Conservation (phyloP, 2,113 vertebrate species). For the Catharus minimus region DNA sequence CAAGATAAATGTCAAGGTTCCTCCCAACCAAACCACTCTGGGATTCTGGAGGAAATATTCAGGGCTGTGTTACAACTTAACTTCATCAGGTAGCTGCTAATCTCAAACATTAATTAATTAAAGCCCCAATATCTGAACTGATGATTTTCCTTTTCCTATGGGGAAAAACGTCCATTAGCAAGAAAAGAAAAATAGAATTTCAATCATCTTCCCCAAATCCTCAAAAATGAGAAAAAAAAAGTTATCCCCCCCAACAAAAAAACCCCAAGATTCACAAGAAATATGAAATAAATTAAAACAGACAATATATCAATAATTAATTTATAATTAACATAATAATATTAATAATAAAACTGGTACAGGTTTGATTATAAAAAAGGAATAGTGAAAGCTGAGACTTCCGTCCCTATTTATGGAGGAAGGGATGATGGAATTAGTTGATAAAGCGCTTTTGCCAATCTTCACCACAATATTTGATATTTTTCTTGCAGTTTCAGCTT, state of each 20-base stretch:
- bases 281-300: background rate
- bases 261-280: background rate
- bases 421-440: background rate
- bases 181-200: background rate
- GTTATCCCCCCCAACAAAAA: background rate
- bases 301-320: background rate
- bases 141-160: background rate
- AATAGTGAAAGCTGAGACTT: background rate
- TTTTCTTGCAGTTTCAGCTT: background rate
- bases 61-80: rapidly evolving
- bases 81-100: background rate
- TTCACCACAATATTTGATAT: background rate
- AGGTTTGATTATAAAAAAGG: background rate
- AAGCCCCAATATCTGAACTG: background rate
- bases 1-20: rapidly evolving
- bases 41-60: background rate
- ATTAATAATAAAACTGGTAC: background rate
- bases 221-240: background rate
- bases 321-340: background rate
- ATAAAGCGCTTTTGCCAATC: background rate
- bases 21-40: background rate
- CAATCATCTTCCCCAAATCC: background rate
- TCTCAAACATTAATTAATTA: background rate
- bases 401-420: background rate
- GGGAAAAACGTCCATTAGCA: background rate